Percentiles rank a stretch among this genome's conserved stretches.
phyloP scores from a whole-genome alignment of 1,140 invertebrate genomes.

The Apis laboriosa region DNA sequence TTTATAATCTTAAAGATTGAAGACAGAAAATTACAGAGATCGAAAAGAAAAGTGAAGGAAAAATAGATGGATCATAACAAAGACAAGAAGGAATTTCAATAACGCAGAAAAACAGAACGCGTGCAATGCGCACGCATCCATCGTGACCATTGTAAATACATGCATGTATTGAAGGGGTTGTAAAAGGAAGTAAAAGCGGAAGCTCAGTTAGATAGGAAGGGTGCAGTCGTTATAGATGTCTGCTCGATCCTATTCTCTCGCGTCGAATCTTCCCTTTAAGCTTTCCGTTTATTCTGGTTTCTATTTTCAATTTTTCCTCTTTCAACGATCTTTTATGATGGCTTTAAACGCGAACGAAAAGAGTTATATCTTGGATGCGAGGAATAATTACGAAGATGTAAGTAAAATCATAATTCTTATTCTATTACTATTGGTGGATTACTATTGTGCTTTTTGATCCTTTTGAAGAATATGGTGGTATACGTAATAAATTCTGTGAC shows the following conservation, averaged over 20 bases:
- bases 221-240: constrained; percentile 59
- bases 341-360: constrained; percentile 71
- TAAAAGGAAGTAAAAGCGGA: constrained; percentile 15
- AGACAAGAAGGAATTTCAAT: neutral
- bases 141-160: constrained; percentile 16
- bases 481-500: neutral
- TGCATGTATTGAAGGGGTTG: neutral
- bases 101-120: constrained; percentile 26
- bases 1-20: too few species aligned
- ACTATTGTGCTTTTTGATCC: constrained; percentile 1
- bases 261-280: constrained; percentile 53
- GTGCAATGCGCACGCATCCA: constrained; percentile 34
- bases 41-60: too few species aligned
- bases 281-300: constrained; percentile 50
- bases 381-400: constrained; percentile 76
- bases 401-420: constrained; percentile 53
- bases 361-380: constrained; percentile 78
- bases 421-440: neutral
- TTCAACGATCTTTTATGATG: constrained; percentile 43
- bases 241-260: constrained; percentile 34
- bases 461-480: neutral
- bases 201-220: constrained; percentile 36
- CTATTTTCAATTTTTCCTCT: constrained; percentile 37
- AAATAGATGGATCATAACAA: neutral
- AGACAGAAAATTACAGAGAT: neutral